Conservation (phyloP, 2,888 invertebrate species). For the Polyommatus iphigenia region DNA sequence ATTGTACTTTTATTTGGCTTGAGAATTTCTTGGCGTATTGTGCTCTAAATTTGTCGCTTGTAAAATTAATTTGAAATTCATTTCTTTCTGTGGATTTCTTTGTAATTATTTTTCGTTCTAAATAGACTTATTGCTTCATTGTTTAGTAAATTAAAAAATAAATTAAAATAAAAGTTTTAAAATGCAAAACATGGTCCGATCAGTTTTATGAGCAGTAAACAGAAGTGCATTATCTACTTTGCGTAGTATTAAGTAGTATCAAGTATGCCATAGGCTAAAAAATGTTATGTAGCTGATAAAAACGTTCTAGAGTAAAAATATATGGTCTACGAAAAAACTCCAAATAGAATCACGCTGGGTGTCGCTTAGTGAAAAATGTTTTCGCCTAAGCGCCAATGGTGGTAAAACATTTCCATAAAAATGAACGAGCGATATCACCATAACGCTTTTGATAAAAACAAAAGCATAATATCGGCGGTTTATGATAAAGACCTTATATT, state of each 20-base stretch:
- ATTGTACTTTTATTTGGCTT: slow-evolving; percentile 78
- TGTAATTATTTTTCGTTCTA: background rate
- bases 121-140: background rate
- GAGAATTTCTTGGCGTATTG: slow-evolving; percentile 54
- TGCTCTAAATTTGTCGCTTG: background rate
- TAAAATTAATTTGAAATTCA: background rate
- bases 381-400: background rate
- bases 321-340: background rate
- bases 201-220: no score
- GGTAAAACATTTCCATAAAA: slow-evolving; percentile 17
- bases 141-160: background rate
- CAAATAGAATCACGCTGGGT: background rate
- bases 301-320: background rate
- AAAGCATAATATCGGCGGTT: background rate
- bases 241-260: background rate
- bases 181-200: no score
- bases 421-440: background rate
- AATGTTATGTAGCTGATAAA: background rate
- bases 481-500: background rate
- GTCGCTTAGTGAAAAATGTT: background rate
- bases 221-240: background rate
- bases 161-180: background rate
- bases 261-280: background rate
- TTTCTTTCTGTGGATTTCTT: background rate
- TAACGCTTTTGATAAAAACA: slow-evolving; percentile 7